Evolutionary conservation across 2,888 invertebrate species (phyloP), one percentile per base, ranked within the genome.

Genomic region (Cerastis leucographa): DNA sequence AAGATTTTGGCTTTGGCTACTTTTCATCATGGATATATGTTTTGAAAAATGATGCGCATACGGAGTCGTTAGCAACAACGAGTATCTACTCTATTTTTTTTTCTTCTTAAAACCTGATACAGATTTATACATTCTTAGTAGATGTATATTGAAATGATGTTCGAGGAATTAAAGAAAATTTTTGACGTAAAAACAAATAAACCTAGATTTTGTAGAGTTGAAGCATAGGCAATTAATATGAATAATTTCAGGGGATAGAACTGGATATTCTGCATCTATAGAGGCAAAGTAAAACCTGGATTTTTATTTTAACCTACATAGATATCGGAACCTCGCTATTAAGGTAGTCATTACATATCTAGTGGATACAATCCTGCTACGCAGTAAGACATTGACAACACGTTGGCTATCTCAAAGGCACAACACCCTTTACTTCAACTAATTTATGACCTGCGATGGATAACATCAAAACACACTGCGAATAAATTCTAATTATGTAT

Each of bases 381-480:
- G 78, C 83, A 76, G 61, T 62, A 65, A 51, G n/a, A 65, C 22
- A n/a, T 65, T 59, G n/a, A 35, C 42, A 6, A 49, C 14, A 11
- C 51, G 29, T 54, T 46, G 29, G 29, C 40, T 49, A 59, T 40
- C 65, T 61, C 44, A 66, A 76, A 82, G 70, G 77, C 42, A 70
- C 66, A 70, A 66, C 56, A 81, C 8, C 35, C 70, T 77, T 77
- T 61, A 25, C 49, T 35, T 56, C 22, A 40, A 35, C 40, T 11
- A 61, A 70, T 49, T 69, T 56, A 81, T 42, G 67, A 74, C 40
- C 51, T 54, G n/a, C 29, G 29, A n/a, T 59, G 51, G 44, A 82
- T 71, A 76, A 71, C 42, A 56, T 12, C 44, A 82, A 68, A 76
- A 71, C 42, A 56, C 14, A 1, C 22, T 29, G 65, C 40, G 46